Evolutionary conservation across 2,888 invertebrate genomes (phyloP), one percentile per base, ranked within the genome.

Genomic region (Pediacus dermestoides): DNA sequence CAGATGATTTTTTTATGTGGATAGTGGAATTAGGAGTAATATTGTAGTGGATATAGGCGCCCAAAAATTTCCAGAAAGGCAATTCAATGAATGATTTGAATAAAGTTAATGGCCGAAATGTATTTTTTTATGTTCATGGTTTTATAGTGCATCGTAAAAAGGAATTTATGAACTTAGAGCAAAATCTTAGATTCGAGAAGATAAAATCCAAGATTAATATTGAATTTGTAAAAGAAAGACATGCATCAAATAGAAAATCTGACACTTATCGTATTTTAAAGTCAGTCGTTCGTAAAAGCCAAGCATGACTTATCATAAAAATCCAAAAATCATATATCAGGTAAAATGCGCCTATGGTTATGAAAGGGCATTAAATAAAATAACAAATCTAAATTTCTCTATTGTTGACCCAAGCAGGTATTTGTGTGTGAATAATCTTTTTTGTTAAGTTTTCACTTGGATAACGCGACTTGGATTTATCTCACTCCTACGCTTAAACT

Each of bases 231-330:
- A 18, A n/a, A 18, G n/a, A 18, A 18, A 18, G 21, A 18, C 21
- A 18, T 18, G 21, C 21, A 18, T 18, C 21, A 18, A 18, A 18
- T 7, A 7, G 21, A 18, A 47, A 18, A 32, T 42, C 47, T 31
- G 49, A 52, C 49, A 41, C 26, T 45, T 42, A 47, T 47, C 46
- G 44, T 30, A 37, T 42, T 51, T 42, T 37, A 31, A 47, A 49
- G 22, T 39, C 41, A 41, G 30, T 41, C 37, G 22, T 36, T 37
- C 42, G 45, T 48, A 30, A 47, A 42, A 45, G 43, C 46, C n/a
- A 42, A 48, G 54, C 61, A 61, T 62, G 63, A 61, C 61, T 61
- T 60, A 60, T 53, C 60, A 59, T 54, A 60, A 60, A 60, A 60
- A 56, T 55, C 55, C 50, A 51, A 53, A 60, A 58, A 55, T 57